Conservation (phyloP, 2,797 vertebrate species). For the Macroramphosus scolopax region DNA sequence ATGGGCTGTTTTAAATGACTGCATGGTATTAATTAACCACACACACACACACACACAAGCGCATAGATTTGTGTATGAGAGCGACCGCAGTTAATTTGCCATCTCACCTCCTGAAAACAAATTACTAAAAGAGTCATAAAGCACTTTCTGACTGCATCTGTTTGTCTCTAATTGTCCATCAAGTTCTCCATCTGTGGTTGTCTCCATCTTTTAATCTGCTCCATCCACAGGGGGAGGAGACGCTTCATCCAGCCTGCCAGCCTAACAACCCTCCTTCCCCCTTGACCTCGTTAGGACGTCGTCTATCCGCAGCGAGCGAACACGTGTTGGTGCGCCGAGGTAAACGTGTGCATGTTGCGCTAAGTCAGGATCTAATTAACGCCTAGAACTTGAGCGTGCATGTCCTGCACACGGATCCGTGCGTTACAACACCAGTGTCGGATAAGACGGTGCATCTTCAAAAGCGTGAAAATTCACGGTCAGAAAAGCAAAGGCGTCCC, state of each 20-base stretch:
- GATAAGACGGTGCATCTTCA: conserved; percentile 26
- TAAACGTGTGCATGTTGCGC: conserved; percentile 39
- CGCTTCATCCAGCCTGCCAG: conserved; percentile 44
- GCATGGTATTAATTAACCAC: conserved; percentile 12
- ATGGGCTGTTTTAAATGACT: background rate
- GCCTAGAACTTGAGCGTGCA: conserved; percentile 19
- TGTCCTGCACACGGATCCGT: conserved; percentile 18
- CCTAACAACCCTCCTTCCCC: conserved; percentile 58
- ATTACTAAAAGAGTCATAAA: conserved; percentile 23
- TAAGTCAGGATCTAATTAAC: conserved; percentile 58
- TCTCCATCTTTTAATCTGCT: conserved; percentile 33
- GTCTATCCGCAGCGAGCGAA: conserved; percentile 41
- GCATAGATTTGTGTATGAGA: too few species aligned
- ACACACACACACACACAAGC: conserved; percentile 2
- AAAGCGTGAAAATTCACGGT: conserved; percentile 9
- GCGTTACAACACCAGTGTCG: background rate
- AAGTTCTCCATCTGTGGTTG: conserved; percentile 46
- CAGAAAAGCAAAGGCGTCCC: conserved; percentile 15
- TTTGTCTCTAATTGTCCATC: conserved; percentile 52
- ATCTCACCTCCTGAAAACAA: conserved; percentile 28
- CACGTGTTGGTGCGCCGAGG: conserved; percentile 38
- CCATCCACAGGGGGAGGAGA: conserved; percentile 45
- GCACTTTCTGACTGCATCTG: conserved; percentile 10
- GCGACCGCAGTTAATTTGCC: conserved; percentile 18
- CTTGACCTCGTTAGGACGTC: conserved; percentile 52